Conservation (phyloP, 2,113 vertebrate species). For the Cyprinodon brontotheroides region DNA sequence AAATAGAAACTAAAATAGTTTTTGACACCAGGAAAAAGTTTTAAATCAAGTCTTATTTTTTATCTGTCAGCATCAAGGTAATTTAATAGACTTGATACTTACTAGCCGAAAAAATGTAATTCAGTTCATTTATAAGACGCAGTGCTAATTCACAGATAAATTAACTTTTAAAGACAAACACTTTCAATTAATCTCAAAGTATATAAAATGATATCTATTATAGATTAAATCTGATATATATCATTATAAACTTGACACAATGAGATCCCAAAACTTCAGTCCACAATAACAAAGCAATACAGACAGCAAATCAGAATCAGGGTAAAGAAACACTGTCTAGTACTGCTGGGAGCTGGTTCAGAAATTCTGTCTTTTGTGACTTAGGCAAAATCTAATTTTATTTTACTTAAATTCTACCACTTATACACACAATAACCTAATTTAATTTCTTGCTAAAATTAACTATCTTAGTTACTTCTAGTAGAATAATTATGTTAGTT, state of each 20-base stretch:
- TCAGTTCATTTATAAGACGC: no score
- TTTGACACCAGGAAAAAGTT: neutral
- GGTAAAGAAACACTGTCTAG: neutral
- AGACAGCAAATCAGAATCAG: no score
- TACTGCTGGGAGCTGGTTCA: neutral
- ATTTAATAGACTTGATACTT: neutral
- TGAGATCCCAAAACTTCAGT: no score
- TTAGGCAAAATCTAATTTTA: neutral
- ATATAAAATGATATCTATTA: no score
- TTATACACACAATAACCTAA: neutral
- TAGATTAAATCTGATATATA: neutral
- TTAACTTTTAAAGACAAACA: no score
- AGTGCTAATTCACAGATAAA: no score
- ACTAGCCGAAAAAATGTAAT: neutral
- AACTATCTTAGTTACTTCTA: no score
- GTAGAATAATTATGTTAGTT: neutral
- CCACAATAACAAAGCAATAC: no score
- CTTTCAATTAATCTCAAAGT: no score
- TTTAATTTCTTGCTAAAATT: neutral
- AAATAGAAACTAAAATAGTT: constrained; percentile 5
- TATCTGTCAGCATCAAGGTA: neutral
- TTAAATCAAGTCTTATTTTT: neutral
- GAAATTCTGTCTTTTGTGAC: neutral
- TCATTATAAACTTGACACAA: neutral
- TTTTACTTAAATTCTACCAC: neutral